Evolutionary conservation across 2,888 invertebrate species (phyloP), one percentile per base, ranked within the genome.

Genomic region (Noctua pronuba): DNA sequence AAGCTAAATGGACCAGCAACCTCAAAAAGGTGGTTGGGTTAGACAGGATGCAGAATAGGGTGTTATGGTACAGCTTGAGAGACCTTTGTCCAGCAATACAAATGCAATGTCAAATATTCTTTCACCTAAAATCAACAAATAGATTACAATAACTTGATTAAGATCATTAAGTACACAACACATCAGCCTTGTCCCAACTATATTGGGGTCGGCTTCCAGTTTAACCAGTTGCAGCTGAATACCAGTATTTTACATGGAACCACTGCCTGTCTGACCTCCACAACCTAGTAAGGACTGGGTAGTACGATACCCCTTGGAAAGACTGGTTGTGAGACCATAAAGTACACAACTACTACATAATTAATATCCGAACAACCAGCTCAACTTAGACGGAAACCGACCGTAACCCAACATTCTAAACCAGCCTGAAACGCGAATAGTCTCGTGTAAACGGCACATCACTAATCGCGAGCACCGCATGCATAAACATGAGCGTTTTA

Each of bases 401-500:
- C 28, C 13, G 11, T 28, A 38, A 46, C 49, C 28, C 13, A 49
- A 72, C 31, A 58, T 65, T 52, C 73, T 81, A 58, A 44, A 84
- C 49, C 68, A 68, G 49, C 35, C 16, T 79, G 46, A 62, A 73
- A 69, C 75, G 44, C 21, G 86, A 83, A 86, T 69, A 86, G 69
- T 74, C 55, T 86, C 69, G 64, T 79, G 74, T 83, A 78, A 83
- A 66, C 85, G 75, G 80, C 31, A 75, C 87, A 84, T 86, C 85
- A 87, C 67, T 87, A 84, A 84, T 86, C 79, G 87, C 69, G 64
- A 76, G 73, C 76, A 60, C 84, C 68, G 44, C 77, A 86, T 88
- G 86, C 83, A 84, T 79, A 81, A 84, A 73, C 81, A 88, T 79
- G 79, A 77, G 77, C 75, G 77, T 88, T 87, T 82, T 84, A 88